Evolutionary conservation across 2,797 vertebrate species (phyloP).

Genomic region (Gastrophryne carolinensis): DNA sequence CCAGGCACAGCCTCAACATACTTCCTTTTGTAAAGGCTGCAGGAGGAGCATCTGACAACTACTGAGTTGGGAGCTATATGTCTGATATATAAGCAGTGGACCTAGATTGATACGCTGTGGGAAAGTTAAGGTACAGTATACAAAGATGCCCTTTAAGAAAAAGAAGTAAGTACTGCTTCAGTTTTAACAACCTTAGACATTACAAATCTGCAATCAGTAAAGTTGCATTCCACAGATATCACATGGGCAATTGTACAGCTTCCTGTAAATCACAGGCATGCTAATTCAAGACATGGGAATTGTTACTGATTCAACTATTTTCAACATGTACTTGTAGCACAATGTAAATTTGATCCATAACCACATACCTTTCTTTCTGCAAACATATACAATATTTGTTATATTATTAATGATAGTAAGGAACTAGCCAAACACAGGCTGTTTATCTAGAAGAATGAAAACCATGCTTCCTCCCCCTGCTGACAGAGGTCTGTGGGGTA

Average conservation of each 20-base stretch:
- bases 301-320: neutral
- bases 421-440: neutral
- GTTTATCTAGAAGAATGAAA: neutral
- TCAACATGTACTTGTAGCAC: neutral
- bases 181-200: too few relatives aligned
- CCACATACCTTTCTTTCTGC: neutral
- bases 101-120: too few relatives aligned
- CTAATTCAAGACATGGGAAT: neutral
- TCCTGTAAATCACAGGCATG: neutral
- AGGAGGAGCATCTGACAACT: too few relatives aligned
- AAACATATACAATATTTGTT: neutral
- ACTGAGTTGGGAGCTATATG: too few relatives aligned
- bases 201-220: neutral
- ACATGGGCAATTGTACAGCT: neutral
- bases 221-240: neutral
- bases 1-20: too few relatives aligned
- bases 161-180: too few relatives aligned
- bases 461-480: neutral
- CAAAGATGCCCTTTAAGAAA: too few relatives aligned
- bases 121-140: too few relatives aligned
- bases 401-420: neutral
- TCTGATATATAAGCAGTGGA: too few relatives aligned
- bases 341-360: neutral
- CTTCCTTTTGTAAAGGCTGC: too few relatives aligned
- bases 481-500: neutral